Percentiles rank a stretch among this genome's conserved stretches.
Conservation (phyloP, 2,888 invertebrate genomes). For the Anarsia innoxiella region DNA sequence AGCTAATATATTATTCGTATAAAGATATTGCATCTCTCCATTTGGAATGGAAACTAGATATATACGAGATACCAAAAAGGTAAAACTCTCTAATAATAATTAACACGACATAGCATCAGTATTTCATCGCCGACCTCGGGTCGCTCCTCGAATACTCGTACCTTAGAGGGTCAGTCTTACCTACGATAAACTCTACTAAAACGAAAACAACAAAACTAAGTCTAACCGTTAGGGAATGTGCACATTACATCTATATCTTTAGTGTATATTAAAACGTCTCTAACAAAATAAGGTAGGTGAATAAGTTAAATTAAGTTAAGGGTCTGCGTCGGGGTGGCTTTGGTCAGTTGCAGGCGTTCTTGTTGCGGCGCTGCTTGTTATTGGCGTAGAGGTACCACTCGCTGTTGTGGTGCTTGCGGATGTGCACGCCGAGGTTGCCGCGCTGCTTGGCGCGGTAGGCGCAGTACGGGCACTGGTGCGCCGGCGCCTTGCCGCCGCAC, state of each 20-base stretch:
- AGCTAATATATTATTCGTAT: conserved; percentile 35
- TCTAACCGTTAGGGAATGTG: conserved; percentile 69
- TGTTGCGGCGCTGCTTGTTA: conserved; percentile 64
- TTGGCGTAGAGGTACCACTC: conserved; percentile 71
- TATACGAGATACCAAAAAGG: neutral
- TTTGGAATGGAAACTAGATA: conserved; percentile 14
- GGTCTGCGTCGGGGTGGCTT: conserved; percentile 63
- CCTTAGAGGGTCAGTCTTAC: conserved; percentile 73
- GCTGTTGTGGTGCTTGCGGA: conserved; percentile 82
- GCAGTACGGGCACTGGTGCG: conserved; percentile 87
- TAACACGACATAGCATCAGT: no score
- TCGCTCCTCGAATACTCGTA: conserved; percentile 53
- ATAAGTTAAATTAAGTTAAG: no score
- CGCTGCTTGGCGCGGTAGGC: conserved; percentile 86
- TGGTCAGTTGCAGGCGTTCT: conserved; percentile 47
- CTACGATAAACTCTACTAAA: conserved; percentile 71
- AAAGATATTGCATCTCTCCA: conserved; percentile 29
- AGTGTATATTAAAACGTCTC: conserved; percentile 62
- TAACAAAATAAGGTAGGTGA: conserved; percentile 57
- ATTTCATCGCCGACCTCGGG: conserved; percentile 35
- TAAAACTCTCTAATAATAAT: no score
- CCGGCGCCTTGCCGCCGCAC: conserved; percentile 88
- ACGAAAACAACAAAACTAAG: conserved; percentile 67
- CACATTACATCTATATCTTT: conserved; percentile 59
- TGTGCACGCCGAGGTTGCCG: conserved; percentile 87